Evolutionary conservation across 2,113 vertebrate species (phyloP).

Genomic region (Menura novaehollandiae): DNA sequence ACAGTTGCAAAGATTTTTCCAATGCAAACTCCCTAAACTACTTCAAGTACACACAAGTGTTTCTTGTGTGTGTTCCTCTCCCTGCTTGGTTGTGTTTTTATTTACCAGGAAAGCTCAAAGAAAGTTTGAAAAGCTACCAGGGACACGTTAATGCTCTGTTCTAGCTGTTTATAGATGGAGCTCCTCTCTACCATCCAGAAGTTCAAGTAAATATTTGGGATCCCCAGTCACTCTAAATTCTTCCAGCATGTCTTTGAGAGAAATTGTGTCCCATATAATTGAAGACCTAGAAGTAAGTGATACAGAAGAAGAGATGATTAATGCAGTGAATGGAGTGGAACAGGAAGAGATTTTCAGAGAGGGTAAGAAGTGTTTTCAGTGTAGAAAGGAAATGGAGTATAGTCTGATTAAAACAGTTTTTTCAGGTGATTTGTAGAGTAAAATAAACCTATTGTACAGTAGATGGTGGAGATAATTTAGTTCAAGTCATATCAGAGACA

Average conservation of each 20-base stretch:
- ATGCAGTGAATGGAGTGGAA: neutral
- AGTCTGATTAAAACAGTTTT: neutral
- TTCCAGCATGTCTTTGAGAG: neutral
- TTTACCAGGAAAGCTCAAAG: neutral
- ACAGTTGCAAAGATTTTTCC: neutral
- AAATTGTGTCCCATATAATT: neutral
- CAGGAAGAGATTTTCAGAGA: neutral
- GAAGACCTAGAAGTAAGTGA: neutral
- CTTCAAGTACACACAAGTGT: neutral
- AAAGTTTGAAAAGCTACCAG: neutral
- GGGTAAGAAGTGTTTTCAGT: neutral
- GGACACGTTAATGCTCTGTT: neutral
- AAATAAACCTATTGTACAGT: neutral
- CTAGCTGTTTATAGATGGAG: neutral
- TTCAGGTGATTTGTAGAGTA: neutral
- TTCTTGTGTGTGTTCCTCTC: neutral
- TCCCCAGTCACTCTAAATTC: neutral
- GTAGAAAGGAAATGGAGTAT: neutral
- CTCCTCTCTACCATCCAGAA: neutral
- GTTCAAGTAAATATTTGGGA: neutral
- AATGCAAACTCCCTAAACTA: neutral
- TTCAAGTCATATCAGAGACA: neutral
- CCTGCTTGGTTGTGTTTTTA: neutral
- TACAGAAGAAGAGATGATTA: neutral
- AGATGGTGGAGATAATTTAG: neutral